phyloP scores from a whole-genome alignment of 2,797 vertebrate species.

The Scolopax rusticola region DNA sequence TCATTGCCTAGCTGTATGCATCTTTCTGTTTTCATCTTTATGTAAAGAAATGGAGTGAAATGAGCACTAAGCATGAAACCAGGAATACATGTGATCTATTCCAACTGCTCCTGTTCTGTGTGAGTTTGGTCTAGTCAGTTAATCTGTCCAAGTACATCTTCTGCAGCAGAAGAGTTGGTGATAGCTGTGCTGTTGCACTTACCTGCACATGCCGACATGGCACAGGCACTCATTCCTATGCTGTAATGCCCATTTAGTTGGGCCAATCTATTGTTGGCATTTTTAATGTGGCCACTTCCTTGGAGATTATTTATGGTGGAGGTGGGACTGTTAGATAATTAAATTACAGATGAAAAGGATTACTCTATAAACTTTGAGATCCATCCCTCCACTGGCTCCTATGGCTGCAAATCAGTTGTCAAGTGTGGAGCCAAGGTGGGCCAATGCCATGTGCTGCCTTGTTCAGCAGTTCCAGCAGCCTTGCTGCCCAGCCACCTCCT shows the following conservation, averaged over 20 bases:
- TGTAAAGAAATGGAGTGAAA: background rate
- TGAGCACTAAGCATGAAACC: background rate
- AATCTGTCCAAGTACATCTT: background rate
- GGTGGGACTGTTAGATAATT: background rate
- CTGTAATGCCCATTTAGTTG: background rate
- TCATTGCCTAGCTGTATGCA: background rate
- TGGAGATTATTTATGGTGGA: conserved; percentile 4
- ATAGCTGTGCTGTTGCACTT: background rate
- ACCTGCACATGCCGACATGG: rapidly evolving
- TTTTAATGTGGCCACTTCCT: background rate
- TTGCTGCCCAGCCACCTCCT: background rate
- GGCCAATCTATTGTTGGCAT: background rate
- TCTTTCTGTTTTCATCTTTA: background rate
- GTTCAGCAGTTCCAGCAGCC: background rate
- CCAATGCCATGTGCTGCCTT: background rate
- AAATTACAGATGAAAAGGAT: background rate
- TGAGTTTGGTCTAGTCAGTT: background rate
- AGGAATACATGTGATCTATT: background rate
- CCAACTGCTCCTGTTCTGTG: background rate
- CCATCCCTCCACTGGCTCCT: background rate
- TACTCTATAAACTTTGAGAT: background rate
- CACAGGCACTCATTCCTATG: background rate
- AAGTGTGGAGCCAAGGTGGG: background rate
- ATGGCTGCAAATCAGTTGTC: background rate
- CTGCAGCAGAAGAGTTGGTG: background rate